Evolutionary conservation across 2,797 vertebrate genomes (phyloP).

Genomic region (Rhincodon typus): DNA sequence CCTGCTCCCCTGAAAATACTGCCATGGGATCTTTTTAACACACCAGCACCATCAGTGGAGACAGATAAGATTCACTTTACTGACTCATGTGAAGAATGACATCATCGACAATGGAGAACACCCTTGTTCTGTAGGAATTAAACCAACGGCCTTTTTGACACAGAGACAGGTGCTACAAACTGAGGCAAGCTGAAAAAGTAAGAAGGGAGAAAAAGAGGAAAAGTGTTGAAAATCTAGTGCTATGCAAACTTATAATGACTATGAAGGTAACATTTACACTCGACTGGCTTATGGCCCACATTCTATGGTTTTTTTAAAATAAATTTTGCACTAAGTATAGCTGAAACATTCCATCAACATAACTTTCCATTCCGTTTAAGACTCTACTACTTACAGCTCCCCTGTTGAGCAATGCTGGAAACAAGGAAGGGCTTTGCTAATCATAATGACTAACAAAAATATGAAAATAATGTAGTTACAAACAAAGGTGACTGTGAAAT

Average conservation of each 20-base stretch:
- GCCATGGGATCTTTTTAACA: neutral
- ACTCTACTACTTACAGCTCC: constrained; percentile 58
- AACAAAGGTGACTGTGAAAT: neutral
- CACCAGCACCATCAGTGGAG: neutral
- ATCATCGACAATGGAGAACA: neutral
- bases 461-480: neutral
- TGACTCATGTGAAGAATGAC: neutral
- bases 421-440: constrained; percentile 70
- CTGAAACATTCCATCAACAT: neutral
- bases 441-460: neutral
- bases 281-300: neutral
- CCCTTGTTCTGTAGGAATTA: neutral
- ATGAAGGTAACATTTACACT: constrained; percentile 3
- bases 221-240: neutral
- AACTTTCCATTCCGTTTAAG: constrained; percentile 17
- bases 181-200: neutral
- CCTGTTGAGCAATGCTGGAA: constrained; percentile 68
- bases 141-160: neutral
- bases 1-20: neutral
- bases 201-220: too few relatives aligned
- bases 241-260: neutral
- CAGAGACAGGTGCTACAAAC: neutral
- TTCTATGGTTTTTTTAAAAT: neutral
- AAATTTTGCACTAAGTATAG: neutral
- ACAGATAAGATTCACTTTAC: neutral